phyloP scores from a whole-genome alignment of 2,888 invertebrate genomes.

The Arctia plantaginis region DNA sequence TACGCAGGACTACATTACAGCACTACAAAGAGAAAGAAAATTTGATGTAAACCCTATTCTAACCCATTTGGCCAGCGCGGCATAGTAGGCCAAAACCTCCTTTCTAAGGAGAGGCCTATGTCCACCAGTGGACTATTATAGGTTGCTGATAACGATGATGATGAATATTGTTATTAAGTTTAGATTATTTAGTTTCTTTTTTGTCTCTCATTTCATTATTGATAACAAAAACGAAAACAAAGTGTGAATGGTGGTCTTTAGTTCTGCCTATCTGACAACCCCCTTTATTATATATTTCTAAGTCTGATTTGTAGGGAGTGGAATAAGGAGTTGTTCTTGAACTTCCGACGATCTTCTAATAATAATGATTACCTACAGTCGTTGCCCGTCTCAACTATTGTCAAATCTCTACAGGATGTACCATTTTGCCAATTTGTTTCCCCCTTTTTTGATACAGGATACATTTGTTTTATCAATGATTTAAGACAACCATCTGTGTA shows the following conservation, averaged over 20 bases:
- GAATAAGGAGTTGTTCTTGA: conserved; percentile 31
- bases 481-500: conserved; percentile 50
- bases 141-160: too few species aligned
- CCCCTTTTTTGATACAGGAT: conserved; percentile 76
- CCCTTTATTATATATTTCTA: not conserved
- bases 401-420: conserved; percentile 72
- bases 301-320: not conserved
- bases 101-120: too few species aligned
- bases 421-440: conserved; percentile 76
- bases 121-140: too few species aligned
- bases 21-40: too few species aligned
- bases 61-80: too few species aligned
- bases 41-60: too few species aligned
- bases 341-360: conserved; percentile 25
- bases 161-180: not conserved
- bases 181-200: not conserved
- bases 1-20: too few species aligned
- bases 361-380: conserved; percentile 24
- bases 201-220: not conserved
- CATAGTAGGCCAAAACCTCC: too few species aligned
- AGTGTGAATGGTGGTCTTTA: not conserved
- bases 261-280: not conserved
- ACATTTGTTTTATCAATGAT: conserved; percentile 64
- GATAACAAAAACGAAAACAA: not conserved
- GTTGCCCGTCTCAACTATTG: conserved; percentile 45